Evolutionary conservation across 2,113 vertebrate genomes (phyloP).

Genomic region (Odontophorus gujanensis): DNA sequence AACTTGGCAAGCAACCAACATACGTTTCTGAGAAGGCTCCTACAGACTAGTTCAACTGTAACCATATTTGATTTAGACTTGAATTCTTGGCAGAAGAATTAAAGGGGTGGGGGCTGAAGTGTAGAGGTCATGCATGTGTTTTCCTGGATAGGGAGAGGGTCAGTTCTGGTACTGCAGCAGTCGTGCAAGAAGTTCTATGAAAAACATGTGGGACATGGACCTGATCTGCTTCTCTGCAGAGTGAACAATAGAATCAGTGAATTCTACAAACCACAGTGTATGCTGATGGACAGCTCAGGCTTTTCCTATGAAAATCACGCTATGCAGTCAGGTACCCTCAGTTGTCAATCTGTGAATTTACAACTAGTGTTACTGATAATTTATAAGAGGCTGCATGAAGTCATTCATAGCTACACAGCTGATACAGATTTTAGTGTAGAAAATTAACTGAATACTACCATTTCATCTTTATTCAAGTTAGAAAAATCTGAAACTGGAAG

Average conservation of each 20-base stretch:
- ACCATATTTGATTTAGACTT: not conserved
- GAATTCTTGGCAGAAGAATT: slow-evolving; percentile 39
- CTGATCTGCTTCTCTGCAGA: not conserved
- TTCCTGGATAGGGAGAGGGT: slow-evolving; percentile 14
- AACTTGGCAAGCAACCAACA: slow-evolving; percentile 43
- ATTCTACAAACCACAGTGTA: not conserved
- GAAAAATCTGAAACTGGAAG: not conserved
- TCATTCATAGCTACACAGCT: not conserved
- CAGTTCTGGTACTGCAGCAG: not conserved
- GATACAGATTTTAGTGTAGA: not conserved
- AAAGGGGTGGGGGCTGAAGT: not conserved
- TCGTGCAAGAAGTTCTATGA: not conserved
- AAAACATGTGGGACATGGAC: not conserved
- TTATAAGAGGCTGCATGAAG: not conserved
- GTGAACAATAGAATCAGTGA: not conserved
- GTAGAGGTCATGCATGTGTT: not conserved
- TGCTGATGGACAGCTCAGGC: not conserved
- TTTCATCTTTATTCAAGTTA: not conserved
- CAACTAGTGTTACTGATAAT: not conserved
- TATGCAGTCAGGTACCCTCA: not conserved
- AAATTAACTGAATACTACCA: not conserved
- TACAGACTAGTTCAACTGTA: slow-evolving; percentile 34
- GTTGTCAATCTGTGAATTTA: not conserved
- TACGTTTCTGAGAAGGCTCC: not conserved
- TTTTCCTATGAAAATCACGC: not conserved